These are phyloP conservation scores for Drosophila paramelanica DNA, from an alignment of 2,888 invertebrate genomes.

Conservation along the genomic window DNA sequence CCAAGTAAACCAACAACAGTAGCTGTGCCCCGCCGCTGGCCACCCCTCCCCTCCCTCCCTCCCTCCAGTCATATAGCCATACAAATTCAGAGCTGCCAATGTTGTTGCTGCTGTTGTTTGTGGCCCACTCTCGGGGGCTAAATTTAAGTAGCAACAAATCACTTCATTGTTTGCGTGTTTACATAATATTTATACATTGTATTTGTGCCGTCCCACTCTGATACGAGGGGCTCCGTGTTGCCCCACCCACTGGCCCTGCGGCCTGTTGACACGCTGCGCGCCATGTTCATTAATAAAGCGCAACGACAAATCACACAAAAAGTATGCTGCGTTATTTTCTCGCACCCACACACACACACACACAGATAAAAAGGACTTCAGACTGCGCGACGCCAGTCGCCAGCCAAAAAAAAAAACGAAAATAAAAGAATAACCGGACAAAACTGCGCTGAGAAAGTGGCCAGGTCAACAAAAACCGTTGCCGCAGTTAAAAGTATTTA, in stretches of 20 bases:
- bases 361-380: slow-evolving; percentile 61
- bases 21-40: not conserved
- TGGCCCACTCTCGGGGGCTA: slow-evolving; percentile 56
- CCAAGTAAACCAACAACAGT: slow-evolving; percentile 34
- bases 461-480: slow-evolving; percentile 1
- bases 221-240: not conserved
- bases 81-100: slow-evolving; percentile 15
- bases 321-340: slow-evolving; percentile 47
- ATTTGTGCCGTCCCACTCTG: slow-evolving; percentile 21
- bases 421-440: not conserved
- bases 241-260: not conserved
- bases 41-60: too few species aligned
- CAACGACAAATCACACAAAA: slow-evolving; percentile 48
- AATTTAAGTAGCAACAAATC: slow-evolving; percentile 81
- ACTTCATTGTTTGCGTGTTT: slow-evolving; percentile 80
- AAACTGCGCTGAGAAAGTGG: slow-evolving; percentile 1
- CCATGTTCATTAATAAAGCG: slow-evolving; percentile 72
- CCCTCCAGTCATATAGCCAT: not conserved
- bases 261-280: slow-evolving; percentile 68
- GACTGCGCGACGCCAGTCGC: slow-evolving; percentile 66
- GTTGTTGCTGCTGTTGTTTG: slow-evolving; percentile 31
- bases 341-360: slow-evolving; percentile 19
- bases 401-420: slow-evolving; percentile 5
- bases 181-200: slow-evolving; percentile 80
- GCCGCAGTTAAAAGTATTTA: not conserved